Percentiles rank a stretch among this genome's conserved stretches.
These are phyloP conservation scores for Lordiphosa andalusiaca DNA, from an alignment of 2,888 invertebrate genomes.

Conservation along the genomic window DNA sequence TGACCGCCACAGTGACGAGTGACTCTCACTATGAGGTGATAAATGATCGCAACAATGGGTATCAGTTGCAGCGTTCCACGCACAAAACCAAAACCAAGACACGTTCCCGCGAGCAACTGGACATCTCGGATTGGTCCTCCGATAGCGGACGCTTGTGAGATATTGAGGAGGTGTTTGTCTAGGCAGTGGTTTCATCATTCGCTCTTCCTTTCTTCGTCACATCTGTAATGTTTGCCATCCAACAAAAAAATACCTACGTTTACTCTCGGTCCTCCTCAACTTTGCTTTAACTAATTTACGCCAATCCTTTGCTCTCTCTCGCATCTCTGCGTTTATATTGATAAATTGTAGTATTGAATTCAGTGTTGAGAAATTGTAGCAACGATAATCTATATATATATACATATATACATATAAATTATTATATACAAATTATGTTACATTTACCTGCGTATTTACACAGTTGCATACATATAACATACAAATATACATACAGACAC, in stretches of 20 bases:
- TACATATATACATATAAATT: neutral
- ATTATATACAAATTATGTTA: constrained; percentile 62
- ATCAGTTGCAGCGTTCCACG: constrained; percentile 51
- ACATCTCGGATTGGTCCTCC: constrained; percentile 71
- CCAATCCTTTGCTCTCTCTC: constrained; percentile 24
- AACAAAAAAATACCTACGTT: constrained; percentile 16
- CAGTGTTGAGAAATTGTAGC: constrained; percentile 64
- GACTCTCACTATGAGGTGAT: constrained; percentile 84
- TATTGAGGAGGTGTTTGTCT: constrained; percentile 79
- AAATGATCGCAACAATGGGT: constrained; percentile 66
- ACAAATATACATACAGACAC: constrained; percentile 25
- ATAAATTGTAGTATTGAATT: constrained; percentile 54
- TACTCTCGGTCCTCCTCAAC: constrained; percentile 13
- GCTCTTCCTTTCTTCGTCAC: constrained; percentile 29
- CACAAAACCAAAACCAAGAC: constrained; percentile 54
- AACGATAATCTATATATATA: constrained; percentile 49
- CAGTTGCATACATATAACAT: constrained; percentile 44
- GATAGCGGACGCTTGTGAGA: constrained; percentile 79
- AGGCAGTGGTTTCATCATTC: constrained; percentile 46
- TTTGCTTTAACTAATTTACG: constrained; percentile 61
- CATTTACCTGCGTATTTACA: constrained; percentile 65
- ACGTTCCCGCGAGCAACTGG: constrained; percentile 64
- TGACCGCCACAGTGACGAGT: constrained; percentile 74
- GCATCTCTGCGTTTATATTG: constrained; percentile 17
- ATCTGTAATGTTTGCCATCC: constrained; percentile 67